Conservation (phyloP, 1,140 invertebrate genomes). For the Melanaphis sacchari region DNA sequence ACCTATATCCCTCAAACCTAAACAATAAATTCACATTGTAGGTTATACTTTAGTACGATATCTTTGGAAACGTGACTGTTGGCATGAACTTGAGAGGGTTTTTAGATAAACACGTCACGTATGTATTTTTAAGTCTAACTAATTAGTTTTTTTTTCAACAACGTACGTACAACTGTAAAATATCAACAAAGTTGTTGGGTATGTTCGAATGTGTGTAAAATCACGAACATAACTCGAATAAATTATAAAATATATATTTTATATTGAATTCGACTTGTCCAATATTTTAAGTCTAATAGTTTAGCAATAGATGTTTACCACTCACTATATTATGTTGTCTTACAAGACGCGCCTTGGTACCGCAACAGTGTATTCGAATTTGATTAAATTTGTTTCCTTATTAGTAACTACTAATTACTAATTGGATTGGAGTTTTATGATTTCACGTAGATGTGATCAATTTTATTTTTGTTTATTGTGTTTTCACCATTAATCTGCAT, state of each 20-base stretch:
- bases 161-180: neutral
- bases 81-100: neutral
- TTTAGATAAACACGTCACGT: neutral
- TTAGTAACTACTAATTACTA: neutral
- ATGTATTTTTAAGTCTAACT: neutral
- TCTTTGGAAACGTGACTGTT: neutral
- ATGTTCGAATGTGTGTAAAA: neutral
- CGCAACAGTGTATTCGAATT: neutral
- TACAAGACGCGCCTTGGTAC: neutral
- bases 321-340: accelerated
- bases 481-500: neutral
- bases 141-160: neutral
- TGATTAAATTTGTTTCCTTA: neutral
- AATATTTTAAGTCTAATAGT: too few relatives aligned
- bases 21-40: neutral
- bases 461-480: neutral
- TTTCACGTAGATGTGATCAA: neutral
- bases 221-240: neutral
- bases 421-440: neutral
- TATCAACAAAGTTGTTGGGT: neutral
- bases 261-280: too few relatives aligned
- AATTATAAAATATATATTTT: neutral
- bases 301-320: neutral
- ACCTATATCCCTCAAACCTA: neutral
- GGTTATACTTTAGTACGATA: neutral